Evolutionary conservation across 2,888 invertebrate genomes (phyloP), one percentile per base, ranked within the genome.

Genomic region (Hirtodrosophila duncani): DNA sequence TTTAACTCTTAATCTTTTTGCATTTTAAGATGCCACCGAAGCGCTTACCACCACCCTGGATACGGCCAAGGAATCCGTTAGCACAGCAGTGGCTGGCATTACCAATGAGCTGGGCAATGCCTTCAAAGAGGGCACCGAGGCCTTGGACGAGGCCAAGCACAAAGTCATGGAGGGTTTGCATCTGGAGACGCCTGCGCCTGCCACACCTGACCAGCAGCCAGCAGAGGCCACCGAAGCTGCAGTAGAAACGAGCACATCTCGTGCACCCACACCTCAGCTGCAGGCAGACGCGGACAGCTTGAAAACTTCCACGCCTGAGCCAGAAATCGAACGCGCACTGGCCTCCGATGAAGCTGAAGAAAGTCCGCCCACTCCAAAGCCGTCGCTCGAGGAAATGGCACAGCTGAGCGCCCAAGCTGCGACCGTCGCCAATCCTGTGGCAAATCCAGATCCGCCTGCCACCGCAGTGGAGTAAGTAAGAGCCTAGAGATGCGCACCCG

Each of bases 241-340:
- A 0, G 8, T 14, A 2, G 57, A 30, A 29, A 9, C 48, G 16
- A 79, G 58, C 21, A 41, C 38, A 5, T 81, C 81, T 2, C 60
- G 66, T 13, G 72, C 57, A 3, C 63, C 67, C 8, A 81, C 69
- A 29, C 79, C 83, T 1, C 48, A 58, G 3, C 21, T 80, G 3
- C 61, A 66, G 23, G 39, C 48, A 1, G 84, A 85, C 52, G 68
- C 60, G 1, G 86, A 87, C 31, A 86, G 86, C 45, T 59, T 87
- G 44, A 83, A 82, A 72, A 85, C 86, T 2, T 81, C 83, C 2
- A 85, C 86, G 11, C 83, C 86, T 7, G 87, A 87, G 53, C 85
- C 87, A 33, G 87, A 87, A 71, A 87, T 86, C 9, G 87, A 86
- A 41, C 58, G 81, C 17, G 84, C 83, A 1, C 53, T 85, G 52